Base-by-base conservation (phyloP, 2,888 invertebrate genomes). In the Megalurothrips usitatus region DNA sequence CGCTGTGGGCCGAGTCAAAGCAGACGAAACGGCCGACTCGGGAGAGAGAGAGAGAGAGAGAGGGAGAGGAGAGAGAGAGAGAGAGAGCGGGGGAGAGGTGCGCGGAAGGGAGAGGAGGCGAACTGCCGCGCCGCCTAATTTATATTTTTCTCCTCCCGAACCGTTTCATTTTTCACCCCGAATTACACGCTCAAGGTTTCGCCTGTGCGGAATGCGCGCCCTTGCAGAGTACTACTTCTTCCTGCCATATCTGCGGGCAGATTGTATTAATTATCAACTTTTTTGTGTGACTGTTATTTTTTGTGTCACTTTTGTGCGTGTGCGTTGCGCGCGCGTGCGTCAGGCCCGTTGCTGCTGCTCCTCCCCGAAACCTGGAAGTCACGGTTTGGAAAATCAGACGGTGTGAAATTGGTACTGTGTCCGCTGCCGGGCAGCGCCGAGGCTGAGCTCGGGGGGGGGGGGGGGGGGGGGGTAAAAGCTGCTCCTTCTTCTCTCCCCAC, bases 371-470 rank as follows among this genome's bases (percentile, higher is more conserved):
- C 68, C 12, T 23, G 34, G 23, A 26, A 11, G 68, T 26, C 68
- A 26, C 68, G 26, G 23, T 75, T 12, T 26, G 68, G 23, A 75
- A 26, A 75, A 75, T 12, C 68, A 75, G 8, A 26, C 68, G 68
- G 23, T 75, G 68, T 75, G 68, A 75, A 75, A 75, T 75, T 75
- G 68, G 26, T 58, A 58, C 14, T 12, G 58, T 17, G 58, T 58
- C 14, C 14, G 14, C 34, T 43, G n/a, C n/a, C n/a, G 34, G 34
- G 34, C 34, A 43, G 34, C 34, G 34, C 34, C 34, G 34, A 43
- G 34, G 34, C 34, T 43, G 34, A 43, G 6, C 34, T 2, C 34
- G 34, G 3, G 34, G 34, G n/a, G n/a, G n/a, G n/a, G n/a, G n/a
- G n/a, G n/a, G n/a, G n/a, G n/a, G n/a, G n/a, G n/a, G n/a, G n/a